phyloP scores from a whole-genome alignment of 2,797 vertebrate species.

The Nyctalus aviator region DNA sequence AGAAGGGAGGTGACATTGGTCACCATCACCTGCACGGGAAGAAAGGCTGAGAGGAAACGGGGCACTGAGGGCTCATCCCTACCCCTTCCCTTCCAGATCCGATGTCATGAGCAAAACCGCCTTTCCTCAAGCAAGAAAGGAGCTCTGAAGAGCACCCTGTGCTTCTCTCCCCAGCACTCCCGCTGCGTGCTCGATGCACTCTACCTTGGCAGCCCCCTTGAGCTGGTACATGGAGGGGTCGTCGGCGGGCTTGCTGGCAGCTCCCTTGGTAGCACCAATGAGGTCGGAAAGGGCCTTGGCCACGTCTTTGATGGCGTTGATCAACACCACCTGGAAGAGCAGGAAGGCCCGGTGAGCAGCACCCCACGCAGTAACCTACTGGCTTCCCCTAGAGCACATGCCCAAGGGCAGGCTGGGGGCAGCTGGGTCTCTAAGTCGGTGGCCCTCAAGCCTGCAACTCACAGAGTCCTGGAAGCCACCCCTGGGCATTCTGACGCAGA shows the following conservation, averaged over 20 bases:
- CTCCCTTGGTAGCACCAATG: constrained; percentile 98
- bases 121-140: neutral
- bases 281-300: constrained; percentile 98
- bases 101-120: neutral
- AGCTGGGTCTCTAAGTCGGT: fast-evolving
- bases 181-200: neutral
- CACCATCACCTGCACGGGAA: constrained; percentile 95
- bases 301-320: constrained; percentile 98
- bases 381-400: neutral
- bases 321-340: constrained; percentile 94
- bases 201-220: constrained; percentile 98
- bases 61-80: neutral
- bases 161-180: neutral
- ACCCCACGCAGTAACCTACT: neutral
- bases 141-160: neutral
- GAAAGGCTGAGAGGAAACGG: constrained; percentile 4
- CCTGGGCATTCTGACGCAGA: neutral
- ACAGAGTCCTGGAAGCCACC: too few relatives aligned
- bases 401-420: fast-evolving
- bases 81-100: neutral
- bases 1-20: constrained; percentile 99
- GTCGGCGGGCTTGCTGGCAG: constrained; percentile 96
- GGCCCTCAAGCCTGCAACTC: neutral
- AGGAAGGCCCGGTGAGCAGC: neutral
- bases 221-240: constrained; percentile 99